These are phyloP conservation scores for Heliconius erato DNA, from an alignment of 2,888 invertebrate species.

Conservation along the genomic window DNA sequence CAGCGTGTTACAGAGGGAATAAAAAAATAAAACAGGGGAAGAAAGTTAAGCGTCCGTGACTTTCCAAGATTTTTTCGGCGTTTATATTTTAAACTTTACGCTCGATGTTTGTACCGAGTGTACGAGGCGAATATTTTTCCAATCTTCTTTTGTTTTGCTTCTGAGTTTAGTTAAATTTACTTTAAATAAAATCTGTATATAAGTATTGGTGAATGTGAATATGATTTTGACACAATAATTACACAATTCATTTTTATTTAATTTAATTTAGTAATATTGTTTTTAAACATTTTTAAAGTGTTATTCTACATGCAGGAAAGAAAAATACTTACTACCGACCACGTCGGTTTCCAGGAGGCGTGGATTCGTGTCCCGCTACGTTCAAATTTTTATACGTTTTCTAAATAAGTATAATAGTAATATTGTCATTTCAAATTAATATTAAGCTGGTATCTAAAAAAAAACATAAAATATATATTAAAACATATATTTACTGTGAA, in stretches of 20 bases:
- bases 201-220: not conserved
- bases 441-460: too few relatives aligned
- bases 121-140: conserved; percentile 75
- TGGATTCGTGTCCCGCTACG: too few relatives aligned
- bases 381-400: too few relatives aligned
- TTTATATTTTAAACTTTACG: conserved; percentile 85
- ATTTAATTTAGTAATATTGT: too few relatives aligned
- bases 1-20: conserved; percentile 77
- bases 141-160: conserved; percentile 76
- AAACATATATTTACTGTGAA: not conserved
- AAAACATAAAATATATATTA: too few relatives aligned
- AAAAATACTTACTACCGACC: too few relatives aligned
- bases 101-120: conserved; percentile 70
- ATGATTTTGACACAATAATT: not conserved
- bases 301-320: too few relatives aligned
- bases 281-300: too few relatives aligned
- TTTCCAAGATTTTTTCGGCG: conserved; percentile 85
- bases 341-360: too few relatives aligned
- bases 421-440: too few relatives aligned
- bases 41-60: conserved; percentile 87
- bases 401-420: too few relatives aligned
- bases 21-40: conserved; percentile 85
- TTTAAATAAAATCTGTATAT: conserved; percentile 55
- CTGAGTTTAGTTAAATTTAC: conserved; percentile 65
- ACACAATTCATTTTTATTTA: not conserved